Conservation (phyloP, 2,888 invertebrate genomes). For the Noctua janthina region DNA sequence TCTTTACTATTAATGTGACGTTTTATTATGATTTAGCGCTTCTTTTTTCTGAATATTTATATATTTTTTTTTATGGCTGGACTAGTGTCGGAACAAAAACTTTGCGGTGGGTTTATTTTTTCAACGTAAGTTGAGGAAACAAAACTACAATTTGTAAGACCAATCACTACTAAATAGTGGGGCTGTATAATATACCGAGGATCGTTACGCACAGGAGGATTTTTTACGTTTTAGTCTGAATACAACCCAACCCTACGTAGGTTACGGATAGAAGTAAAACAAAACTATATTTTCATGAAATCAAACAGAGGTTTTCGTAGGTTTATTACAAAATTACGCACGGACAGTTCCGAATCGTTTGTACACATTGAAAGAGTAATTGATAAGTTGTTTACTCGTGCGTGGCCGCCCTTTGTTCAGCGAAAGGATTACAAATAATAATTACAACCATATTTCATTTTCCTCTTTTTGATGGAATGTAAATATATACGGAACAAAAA, state of each 20-base stretch:
- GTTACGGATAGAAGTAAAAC: neutral
- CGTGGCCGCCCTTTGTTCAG: conserved; percentile 16
- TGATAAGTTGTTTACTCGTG: conserved; percentile 37
- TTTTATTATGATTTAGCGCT: conserved; percentile 50
- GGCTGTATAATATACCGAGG: neutral
- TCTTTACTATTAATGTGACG: conserved; percentile 56
- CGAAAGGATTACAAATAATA: conserved; percentile 28
- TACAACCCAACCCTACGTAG: neutral
- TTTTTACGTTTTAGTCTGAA: neutral
- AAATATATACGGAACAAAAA: conserved; percentile 5
- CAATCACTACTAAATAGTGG: neutral
- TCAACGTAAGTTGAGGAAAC: neutral
- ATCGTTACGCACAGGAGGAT: neutral
- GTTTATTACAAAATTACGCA: conserved; percentile 37
- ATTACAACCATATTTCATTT: conserved; percentile 19
- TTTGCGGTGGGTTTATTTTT: neutral
- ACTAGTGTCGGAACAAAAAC: neutral
- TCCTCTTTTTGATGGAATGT: conserved; percentile 6
- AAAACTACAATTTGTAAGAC: neutral
- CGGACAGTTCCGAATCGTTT: conserved; percentile 25
- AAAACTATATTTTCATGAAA: neutral
- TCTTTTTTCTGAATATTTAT: conserved; percentile 4
- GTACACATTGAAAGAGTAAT: conserved; percentile 42
- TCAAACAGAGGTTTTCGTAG: conserved; percentile 14
- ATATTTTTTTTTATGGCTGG: conserved; percentile 2